Conservation (phyloP, 2,797 vertebrate genomes). For the Neopelma chrysocephalum region DNA sequence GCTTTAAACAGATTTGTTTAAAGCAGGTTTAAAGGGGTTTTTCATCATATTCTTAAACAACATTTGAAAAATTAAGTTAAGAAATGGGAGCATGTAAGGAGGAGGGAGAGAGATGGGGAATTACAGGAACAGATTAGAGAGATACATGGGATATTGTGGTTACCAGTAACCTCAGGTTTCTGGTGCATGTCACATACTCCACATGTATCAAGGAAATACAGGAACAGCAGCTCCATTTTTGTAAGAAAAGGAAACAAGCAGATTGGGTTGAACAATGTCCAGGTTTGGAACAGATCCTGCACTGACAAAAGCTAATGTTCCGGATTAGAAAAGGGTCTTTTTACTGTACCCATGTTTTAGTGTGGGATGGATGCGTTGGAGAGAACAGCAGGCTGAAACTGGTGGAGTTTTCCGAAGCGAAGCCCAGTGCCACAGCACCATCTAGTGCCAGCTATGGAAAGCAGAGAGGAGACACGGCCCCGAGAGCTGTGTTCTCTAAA, state of each 20-base stretch:
- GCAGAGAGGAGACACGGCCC: neutral
- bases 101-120: neutral
- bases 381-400: neutral
- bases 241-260: neutral
- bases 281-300: neutral
- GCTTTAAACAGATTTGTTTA: neutral
- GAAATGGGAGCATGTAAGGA: neutral
- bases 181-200: neutral
- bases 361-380: accelerated
- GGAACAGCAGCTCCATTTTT: neutral
- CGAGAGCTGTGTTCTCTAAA: accelerated
- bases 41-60: neutral
- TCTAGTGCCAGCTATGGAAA: neutral
- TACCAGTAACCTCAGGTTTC: neutral
- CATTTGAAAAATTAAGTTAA: neutral
- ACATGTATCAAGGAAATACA: neutral
- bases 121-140: neutral
- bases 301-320: neutral
- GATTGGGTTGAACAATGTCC: neutral
- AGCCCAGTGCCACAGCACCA: slow-evolving; percentile 37
- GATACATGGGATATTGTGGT: neutral
- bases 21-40: neutral
- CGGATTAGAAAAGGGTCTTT: neutral
- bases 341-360: accelerated
- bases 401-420: neutral